phyloP scores from a whole-genome alignment of 2,113 vertebrate species.

The Rhipidura dahli region DNA sequence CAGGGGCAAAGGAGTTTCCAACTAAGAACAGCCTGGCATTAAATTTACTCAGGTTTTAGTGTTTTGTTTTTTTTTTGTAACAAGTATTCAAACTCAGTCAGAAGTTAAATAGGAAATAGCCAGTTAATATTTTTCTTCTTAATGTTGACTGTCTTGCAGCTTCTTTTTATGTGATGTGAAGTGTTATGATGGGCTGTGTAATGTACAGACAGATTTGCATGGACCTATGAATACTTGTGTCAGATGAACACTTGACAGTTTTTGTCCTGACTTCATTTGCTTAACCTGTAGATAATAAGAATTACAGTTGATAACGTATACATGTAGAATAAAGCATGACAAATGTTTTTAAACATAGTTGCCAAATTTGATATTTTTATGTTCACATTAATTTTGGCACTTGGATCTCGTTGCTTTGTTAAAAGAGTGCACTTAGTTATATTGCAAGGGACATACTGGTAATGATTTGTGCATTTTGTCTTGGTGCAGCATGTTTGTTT shows the following conservation, averaged over 20 bases:
- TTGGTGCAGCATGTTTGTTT: neutral
- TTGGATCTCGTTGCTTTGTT: neutral
- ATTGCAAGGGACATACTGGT: neutral
- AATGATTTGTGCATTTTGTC: neutral
- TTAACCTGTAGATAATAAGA: neutral
- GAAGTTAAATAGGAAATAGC: neutral
- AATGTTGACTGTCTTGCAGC: neutral
- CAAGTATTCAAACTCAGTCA: neutral
- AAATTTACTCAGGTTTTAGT: neutral
- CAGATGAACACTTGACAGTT: conserved; percentile 28
- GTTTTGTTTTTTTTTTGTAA: neutral
- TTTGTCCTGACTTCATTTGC: conserved; percentile 33
- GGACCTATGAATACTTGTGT: neutral
- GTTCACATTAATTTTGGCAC: neutral
- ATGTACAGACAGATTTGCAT: neutral
- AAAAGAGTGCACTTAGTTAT: neutral
- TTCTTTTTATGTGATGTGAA: conserved; percentile 20
- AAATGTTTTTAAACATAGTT: neutral
- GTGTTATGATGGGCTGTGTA: neutral
- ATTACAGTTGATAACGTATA: neutral
- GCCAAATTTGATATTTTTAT: neutral
- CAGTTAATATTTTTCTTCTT: neutral
- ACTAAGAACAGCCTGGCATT: neutral
- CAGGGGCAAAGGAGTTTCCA: neutral
- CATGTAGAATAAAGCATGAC: neutral